phyloP scores from a whole-genome alignment of 23 tunicate genomes.

The Phallusia fumigata region DNA sequence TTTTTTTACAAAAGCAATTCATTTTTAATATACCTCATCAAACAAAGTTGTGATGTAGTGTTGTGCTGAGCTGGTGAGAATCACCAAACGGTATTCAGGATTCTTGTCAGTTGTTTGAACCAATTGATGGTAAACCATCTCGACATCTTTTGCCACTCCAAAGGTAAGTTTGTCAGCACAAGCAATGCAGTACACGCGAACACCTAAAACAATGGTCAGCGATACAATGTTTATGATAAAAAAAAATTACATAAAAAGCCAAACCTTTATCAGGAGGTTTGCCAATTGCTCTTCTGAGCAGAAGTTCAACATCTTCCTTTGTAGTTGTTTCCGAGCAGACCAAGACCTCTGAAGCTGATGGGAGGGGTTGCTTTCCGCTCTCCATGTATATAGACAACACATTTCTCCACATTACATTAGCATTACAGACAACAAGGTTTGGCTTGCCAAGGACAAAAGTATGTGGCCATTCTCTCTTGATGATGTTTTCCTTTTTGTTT shows the following conservation, averaged over 20 bases:
- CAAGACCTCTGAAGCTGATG: slow-evolving; percentile 49
- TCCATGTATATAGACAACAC: slow-evolving; percentile 41
- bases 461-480: slow-evolving; percentile 4
- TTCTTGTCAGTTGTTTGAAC: slow-evolving; percentile 21
- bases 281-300: slow-evolving; percentile 50
- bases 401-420: slow-evolving; percentile 19
- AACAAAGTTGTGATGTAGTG: slow-evolving; percentile 56
- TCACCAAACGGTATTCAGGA: slow-evolving; percentile 36
- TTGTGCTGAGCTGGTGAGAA: slow-evolving; percentile 43
- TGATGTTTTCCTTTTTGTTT: not conserved
- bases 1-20: not conserved
- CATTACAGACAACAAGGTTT: slow-evolving; percentile 28
- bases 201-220: slow-evolving; percentile 7
- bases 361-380: slow-evolving; percentile 18
- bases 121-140: slow-evolving; percentile 29
- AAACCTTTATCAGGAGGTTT: not conserved
- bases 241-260: too few species aligned
- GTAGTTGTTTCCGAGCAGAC: slow-evolving; percentile 40
- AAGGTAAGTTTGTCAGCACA: slow-evolving; percentile 53
- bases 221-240: too few species aligned
- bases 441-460: slow-evolving; percentile 24
- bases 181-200: slow-evolving; percentile 34
- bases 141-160: slow-evolving; percentile 35
- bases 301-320: slow-evolving; percentile 51
- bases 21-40: slow-evolving; percentile 30